Evolutionary conservation across 1,140 invertebrate genomes (phyloP).

Genomic region (Drosophila neocordata): DNA sequence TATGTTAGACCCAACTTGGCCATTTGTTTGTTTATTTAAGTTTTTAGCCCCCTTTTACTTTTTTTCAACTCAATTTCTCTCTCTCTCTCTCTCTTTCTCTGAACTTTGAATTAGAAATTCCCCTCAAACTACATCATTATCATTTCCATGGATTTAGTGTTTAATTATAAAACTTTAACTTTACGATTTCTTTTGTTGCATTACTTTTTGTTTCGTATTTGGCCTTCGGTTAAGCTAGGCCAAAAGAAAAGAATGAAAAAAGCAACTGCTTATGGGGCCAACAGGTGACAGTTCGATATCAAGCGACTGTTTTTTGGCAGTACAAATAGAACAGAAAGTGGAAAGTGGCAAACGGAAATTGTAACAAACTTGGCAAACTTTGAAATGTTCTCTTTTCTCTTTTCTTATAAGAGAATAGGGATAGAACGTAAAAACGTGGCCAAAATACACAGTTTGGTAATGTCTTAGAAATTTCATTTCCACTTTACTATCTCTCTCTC

Average conservation of each 20-base stretch:
- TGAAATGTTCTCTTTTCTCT: no score
- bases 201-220: no score
- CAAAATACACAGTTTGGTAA: neutral
- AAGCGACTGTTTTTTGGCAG: neutral
- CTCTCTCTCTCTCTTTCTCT: neutral
- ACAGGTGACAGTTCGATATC: neutral
- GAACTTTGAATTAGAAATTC: conserved; percentile 76
- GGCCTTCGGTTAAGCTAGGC: neutral
- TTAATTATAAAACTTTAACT: conserved; percentile 61
- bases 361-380: conserved; percentile 2
- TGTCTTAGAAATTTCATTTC: neutral
- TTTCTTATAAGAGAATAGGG: neutral
- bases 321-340: neutral
- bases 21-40: conserved; percentile 71
- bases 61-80: conserved; percentile 26
- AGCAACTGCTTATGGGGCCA: neutral
- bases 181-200: neutral
- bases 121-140: conserved; percentile 84
- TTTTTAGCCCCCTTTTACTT: conserved; percentile 38
- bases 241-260: no score
- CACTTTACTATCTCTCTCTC: no score
- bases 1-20: conserved; percentile 74
- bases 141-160: conserved; percentile 24
- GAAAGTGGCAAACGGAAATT: conserved; percentile 3
- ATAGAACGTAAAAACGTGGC: neutral